Evolutionary conservation across 1,140 invertebrate genomes (phyloP).

Genomic region (Pseudomyrmex pallidus): DNA sequence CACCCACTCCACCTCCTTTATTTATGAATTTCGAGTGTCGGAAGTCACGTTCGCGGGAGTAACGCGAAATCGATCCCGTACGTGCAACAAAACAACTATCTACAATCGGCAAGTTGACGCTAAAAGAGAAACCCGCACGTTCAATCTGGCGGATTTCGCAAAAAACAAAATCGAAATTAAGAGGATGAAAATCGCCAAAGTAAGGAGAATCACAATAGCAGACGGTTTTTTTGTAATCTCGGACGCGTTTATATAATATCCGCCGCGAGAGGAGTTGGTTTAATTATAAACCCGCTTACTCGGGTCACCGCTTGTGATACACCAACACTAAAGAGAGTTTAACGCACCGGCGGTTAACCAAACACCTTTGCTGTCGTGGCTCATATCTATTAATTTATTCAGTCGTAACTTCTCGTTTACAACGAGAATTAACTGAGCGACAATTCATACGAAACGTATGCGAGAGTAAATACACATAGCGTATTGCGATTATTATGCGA

Average conservation of each 20-base stretch:
- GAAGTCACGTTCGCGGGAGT: conserved; percentile 16
- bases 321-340: conserved; percentile 19
- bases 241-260: neutral
- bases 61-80: neutral
- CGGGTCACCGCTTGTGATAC: conserved; percentile 32
- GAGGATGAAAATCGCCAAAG: conserved; percentile 8
- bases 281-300: conserved; percentile 47
- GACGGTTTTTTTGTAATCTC: conserved; percentile 2
- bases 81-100: conserved; percentile 19
- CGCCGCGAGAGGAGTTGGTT: neutral
- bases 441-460: neutral
- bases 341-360: conserved; percentile 43
- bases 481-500: neutral
- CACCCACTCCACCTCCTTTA: conserved; percentile 1
- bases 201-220: conserved; percentile 5
- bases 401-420: conserved; percentile 43
- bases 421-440: conserved; percentile 16
- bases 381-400: conserved; percentile 56
- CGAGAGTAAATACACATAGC: conserved; percentile 15
- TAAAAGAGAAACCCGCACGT: neutral
- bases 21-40: conserved; percentile 23
- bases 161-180: neutral
- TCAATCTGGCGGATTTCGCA: conserved; percentile 7
- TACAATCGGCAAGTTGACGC: neutral
- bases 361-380: conserved; percentile 12